Evolutionary conservation across 2,797 vertebrate species (phyloP).

Genomic region (Pipistrellus kuhlii): DNA sequence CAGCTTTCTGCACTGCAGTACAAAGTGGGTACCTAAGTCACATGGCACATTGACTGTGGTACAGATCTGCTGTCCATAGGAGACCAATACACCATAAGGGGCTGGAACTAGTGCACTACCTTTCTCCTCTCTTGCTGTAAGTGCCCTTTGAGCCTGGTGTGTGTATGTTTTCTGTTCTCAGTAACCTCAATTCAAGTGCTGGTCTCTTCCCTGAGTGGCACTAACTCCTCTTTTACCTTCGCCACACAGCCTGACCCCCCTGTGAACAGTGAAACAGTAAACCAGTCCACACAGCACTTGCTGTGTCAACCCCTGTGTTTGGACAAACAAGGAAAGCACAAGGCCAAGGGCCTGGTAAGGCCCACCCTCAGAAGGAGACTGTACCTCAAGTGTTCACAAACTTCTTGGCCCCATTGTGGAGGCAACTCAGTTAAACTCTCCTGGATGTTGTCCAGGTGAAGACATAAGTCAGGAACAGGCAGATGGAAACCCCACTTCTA

Average conservation of each 20-base stretch:
- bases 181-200: background rate
- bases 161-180: background rate
- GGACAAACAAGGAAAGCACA: background rate
- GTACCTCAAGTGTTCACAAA: background rate
- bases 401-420: background rate
- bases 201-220: background rate
- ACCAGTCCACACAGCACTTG: background rate
- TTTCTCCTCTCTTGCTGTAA: background rate
- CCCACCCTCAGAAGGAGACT: background rate
- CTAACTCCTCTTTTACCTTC: background rate
- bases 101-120: background rate
- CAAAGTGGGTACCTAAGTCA: background rate
- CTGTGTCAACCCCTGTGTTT: background rate
- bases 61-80: background rate
- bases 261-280: background rate
- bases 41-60: background rate
- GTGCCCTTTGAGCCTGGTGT: background rate
- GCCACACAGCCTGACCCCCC: background rate
- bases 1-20: background rate
- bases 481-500: background rate
- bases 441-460: background rate
- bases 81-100: background rate
- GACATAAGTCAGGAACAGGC: background rate
- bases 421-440: background rate
- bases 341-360: background rate